Evolutionary conservation across 2,797 vertebrate genomes (phyloP), one percentile per base, ranked within the genome.

Genomic region (Enoplosus armatus): DNA sequence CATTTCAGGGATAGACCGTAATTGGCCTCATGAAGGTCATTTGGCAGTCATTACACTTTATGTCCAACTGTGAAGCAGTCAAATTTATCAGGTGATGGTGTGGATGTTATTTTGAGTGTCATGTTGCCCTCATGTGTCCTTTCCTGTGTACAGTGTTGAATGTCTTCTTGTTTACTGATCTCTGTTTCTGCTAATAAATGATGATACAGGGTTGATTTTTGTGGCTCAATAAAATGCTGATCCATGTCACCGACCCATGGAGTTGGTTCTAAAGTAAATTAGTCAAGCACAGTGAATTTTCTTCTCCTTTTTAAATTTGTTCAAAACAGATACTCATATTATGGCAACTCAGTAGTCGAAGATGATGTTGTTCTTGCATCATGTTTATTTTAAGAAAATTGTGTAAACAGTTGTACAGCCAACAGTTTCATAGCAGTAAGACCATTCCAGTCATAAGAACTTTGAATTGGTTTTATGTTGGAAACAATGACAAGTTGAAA

Each of bases 331-430:
- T 54, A 26, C n/a, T 61, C 10, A 1, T 6, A 39, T 50, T 18
- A 16, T 20, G 24, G 18, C n/a, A 8, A 20, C 47, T 26, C 41
- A 45, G 56, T 20, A 58, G 58, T 31, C 3, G 2, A 31, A 77
- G 48, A 51, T 15, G 31, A 9, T 41, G 31, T 39, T 54, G 31
- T 45, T 65, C 12, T 63, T 75, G 53, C 68, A 43, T 81, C 77
- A 67, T 74, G 60, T 79, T 50, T 83, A 83, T 85, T 86, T 85
- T 68, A 45, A 67, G 78, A 74, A 37, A 53, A 43, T 12, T n/a
- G 8, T 20, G 18, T 45, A 45, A 20, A 20, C 7, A 8, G 14
- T 18, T 56, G 1, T 53, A 2, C 39, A 53, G 33, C 48, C 22
- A 18, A 5, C 63, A 16, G 24, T 47, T 56, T 61, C 16, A 50